These are phyloP conservation scores for Odocoileus virginianus DNA, from an alignment of 2,113 vertebrate genomes.

Conservation along the genomic window DNA sequence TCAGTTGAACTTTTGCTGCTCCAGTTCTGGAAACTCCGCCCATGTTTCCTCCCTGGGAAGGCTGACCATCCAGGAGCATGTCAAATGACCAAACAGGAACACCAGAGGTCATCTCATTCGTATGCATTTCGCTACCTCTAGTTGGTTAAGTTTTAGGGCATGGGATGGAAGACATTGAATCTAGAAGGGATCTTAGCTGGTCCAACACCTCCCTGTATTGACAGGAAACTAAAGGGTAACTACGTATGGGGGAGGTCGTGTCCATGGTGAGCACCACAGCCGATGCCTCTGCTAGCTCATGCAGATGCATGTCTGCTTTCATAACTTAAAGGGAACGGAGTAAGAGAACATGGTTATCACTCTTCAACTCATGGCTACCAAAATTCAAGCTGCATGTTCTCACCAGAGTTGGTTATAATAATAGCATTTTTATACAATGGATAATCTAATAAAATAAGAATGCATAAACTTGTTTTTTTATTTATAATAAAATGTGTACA, in stretches of 20 bases:
- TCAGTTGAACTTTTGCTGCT: background rate
- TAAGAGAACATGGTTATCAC: background rate
- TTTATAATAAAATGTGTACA: background rate
- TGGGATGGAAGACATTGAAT: background rate
- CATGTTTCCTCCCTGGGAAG: background rate
- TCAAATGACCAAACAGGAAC: background rate
- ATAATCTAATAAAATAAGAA: background rate
- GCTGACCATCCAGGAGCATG: background rate
- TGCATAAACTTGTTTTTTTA: background rate
- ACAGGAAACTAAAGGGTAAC: background rate
- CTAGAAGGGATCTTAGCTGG: background rate
- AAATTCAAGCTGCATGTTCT: background rate
- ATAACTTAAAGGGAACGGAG: background rate
- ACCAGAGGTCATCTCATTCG: background rate
- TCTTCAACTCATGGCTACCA: background rate
- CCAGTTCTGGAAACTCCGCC: background rate
- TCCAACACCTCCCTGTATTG: background rate
- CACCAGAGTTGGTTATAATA: background rate
- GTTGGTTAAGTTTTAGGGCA: background rate
- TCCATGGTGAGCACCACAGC: background rate
- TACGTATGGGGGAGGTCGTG: rapidly evolving
- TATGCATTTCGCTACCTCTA: background rate
- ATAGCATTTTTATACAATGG: background rate
- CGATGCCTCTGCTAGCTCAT: too few species aligned
- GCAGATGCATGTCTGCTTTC: background rate